Evolutionary conservation across 2,888 invertebrate species (phyloP), one percentile per base, ranked within the genome.

Genomic region (Oeneis ivallda): DNA sequence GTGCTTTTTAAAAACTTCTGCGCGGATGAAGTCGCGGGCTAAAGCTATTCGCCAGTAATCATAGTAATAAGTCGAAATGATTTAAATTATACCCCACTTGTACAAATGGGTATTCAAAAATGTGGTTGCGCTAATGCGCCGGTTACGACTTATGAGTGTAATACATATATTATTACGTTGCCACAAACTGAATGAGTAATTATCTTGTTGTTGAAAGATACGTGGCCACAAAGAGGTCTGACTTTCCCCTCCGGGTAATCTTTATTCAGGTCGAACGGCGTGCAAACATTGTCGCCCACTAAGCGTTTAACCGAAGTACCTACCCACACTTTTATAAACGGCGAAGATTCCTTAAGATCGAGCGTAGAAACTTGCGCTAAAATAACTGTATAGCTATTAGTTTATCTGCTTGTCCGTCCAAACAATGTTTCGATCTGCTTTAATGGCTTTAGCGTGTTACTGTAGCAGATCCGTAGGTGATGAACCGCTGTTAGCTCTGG

Each of bases 201-300:
- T 80, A 81, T 79, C 75, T 76, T 78, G 76, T 78, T 76, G 77
- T 79, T 78, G 77, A 79, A 79, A 81, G 78, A 78, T 80, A 79
- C 82, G 80, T 76, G 79, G 78, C 77, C 78, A 76, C 79, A 78
- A 79, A 79, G 77, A 75, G 79, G 78, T 79, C 78, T 76, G 77
- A 78, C 78, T 77, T 80, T 56, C 76, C 78, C 79, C 80, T 80
- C 78, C 74, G 72, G 64, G 67, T 67, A 63, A 67, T 71, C 65
- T 70, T 71, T 72, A 74, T 75, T 79, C 80, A 74, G 83, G 84
- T 81, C 83, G 80, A 78, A 76, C 77, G 74, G 72, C 67, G 62
- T 75, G 71, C 72, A 71, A 71, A 71, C 71, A 69, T 73, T 56
- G 72, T 71, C 59, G 61, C 58, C 54, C 62, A 49, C 62, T 66